Conservation (phyloP, 2,888 invertebrate species). For the Pheosia tremula region DNA sequence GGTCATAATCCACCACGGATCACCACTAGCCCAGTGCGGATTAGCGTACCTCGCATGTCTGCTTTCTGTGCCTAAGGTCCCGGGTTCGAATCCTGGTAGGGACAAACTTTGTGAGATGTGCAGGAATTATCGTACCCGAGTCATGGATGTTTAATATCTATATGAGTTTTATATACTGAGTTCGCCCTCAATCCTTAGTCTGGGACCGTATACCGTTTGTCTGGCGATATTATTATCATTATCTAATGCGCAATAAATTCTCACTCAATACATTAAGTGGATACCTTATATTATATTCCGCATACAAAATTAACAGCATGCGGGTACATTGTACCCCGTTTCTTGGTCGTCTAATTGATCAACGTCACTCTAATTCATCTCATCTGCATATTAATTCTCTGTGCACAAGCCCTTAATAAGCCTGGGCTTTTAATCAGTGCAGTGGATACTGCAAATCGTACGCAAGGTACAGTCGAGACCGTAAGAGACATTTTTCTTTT, state of each 20-base stretch:
- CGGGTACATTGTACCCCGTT: constrained; percentile 66
- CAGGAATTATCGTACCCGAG: too few relatives aligned
- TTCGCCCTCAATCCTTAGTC: too few relatives aligned
- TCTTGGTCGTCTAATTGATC: constrained; percentile 66
- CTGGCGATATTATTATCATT: background rate
- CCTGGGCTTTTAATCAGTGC: constrained; percentile 46
- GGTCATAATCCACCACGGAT: too few relatives aligned
- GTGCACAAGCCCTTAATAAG: constrained; percentile 45
- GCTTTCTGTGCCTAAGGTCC: too few relatives aligned
- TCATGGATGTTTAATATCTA: too few relatives aligned
- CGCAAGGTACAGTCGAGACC: constrained; percentile 37
- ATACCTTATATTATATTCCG: constrained; percentile 41
- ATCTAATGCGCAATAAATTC: constrained; percentile 6
- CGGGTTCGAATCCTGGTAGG: too few relatives aligned
- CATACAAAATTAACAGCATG: constrained; percentile 53
- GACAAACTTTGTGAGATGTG: too few relatives aligned
- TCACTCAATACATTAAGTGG: constrained; percentile 38
- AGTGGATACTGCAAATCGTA: constrained; percentile 16
- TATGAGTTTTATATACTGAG: too few relatives aligned
- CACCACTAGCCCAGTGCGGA: too few relatives aligned
- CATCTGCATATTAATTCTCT: constrained; percentile 76
- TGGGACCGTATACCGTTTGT: too few relatives aligned
- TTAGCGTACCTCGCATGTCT: too few relatives aligned
- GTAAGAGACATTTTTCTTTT: constrained; percentile 12
- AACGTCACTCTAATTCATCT: constrained; percentile 70